Evolutionary conservation across 2,888 invertebrate genomes (phyloP), one percentile per base, ranked within the genome.

Genomic region (Drosophila conformis): DNA sequence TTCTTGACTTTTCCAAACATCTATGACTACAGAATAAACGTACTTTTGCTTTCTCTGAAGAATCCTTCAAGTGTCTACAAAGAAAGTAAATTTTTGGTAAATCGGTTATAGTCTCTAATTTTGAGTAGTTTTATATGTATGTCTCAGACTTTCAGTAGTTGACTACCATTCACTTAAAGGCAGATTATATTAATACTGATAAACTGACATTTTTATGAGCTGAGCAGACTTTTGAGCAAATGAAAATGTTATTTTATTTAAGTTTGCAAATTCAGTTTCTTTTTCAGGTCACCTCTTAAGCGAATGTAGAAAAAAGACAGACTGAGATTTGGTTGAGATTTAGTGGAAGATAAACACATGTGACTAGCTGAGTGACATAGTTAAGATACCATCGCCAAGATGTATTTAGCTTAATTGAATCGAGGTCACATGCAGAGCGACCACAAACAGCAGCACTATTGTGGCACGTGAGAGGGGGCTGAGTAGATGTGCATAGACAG

Each of bases 361-460:
- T 10, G 57, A 29, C 58, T n/a, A 53, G 21, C 46, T 60, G 51
- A 54, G 63, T 61, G 62, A 80, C 64, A 65, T 21, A 76, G 56
- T 54, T 21, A 56, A 76, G 54, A 72, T 78, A 82, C 69, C 69
- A 80, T 76, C 80, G 58, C 49, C 52, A 49, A 69, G 63, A 61
- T 31, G 42, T 51, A 58, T 66, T 53, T 31, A 59, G 74, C 62
- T 82, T 75, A 74, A 87, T 80, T 78, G 65, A 69, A 85, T 78
- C 83, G 85, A 89, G 88, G 85, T 83, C 90, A 78, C 42, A 64
- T 80, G 76, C 86, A 78, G 76, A 79, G 60, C 69, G 59, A 78
- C 72, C 81, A 59, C 74, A 80, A 72, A 51, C 48, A 62, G 49
- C 46, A 48, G 56, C 48, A 54, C 7, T 15, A 15, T 25, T 46